phyloP scores from a whole-genome alignment of 2,113 vertebrate species.

The Nematolebias whitei region DNA sequence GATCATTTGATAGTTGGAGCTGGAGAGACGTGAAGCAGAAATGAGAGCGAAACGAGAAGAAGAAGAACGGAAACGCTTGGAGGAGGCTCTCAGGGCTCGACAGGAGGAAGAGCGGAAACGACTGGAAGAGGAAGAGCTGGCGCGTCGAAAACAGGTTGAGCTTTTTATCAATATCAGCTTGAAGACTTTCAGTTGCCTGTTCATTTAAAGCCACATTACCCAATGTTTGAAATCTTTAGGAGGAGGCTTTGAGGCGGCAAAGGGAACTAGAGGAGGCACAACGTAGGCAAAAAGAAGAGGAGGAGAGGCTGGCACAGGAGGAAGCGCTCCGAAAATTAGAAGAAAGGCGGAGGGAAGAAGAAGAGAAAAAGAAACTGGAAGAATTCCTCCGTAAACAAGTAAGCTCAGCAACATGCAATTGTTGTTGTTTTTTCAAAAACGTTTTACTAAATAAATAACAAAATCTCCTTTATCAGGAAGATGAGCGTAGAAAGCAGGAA shows the following conservation, averaged over 20 bases:
- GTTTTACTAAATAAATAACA: neutral
- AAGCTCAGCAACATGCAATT: neutral
- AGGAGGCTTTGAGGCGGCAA: conserved; percentile 83
- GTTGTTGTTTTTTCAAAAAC: neutral
- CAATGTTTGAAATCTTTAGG: conserved; percentile 70
- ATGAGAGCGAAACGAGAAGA: conserved; percentile 95
- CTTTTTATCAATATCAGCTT: neutral
- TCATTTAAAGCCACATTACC: neutral
- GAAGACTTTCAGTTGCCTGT: neutral
- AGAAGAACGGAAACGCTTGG: conserved; percentile 92
- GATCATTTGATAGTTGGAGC: conserved; percentile 83
- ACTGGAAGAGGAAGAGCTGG: conserved; percentile 92
- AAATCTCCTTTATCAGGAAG: conserved; percentile 79
- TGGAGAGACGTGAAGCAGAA: conserved; percentile 92
- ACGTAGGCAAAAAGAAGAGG: conserved; percentile 89
- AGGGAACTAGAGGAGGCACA: conserved; percentile 83
- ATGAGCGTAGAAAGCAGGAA: conserved; percentile 90
- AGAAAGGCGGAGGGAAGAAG: conserved; percentile 91
- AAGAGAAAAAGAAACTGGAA: conserved; percentile 90
- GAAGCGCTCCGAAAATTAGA: conserved; percentile 89
- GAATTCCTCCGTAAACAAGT: conserved; percentile 95
- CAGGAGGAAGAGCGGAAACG: conserved; percentile 91
- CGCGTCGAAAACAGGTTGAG: conserved; percentile 91
- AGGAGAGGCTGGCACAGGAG: conserved; percentile 91
- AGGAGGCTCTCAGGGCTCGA: conserved; percentile 89